Percentiles rank a stretch among this genome's conserved stretches.
phyloP scores from a whole-genome alignment of 2,797 vertebrate species.

The Meriones psammophilus region DNA sequence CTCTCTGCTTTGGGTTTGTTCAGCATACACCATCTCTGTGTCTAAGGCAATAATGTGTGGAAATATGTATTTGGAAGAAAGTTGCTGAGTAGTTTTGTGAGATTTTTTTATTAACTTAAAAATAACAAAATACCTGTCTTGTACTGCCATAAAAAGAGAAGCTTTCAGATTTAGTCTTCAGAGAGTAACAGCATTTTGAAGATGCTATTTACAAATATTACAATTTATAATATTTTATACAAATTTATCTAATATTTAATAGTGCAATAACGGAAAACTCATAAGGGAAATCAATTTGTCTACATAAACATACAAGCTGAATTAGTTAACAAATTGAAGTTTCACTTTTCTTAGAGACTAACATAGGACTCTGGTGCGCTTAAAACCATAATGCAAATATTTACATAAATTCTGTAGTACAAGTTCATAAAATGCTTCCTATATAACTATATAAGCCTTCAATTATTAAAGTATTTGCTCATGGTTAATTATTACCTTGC shows the following conservation, averaged over 20 bases:
- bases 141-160: background rate
- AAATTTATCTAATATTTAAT: background rate
- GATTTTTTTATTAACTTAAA: background rate
- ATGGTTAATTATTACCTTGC: background rate
- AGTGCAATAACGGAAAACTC: background rate
- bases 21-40: background rate
- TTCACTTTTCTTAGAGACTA: background rate
- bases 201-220: background rate
- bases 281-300: background rate
- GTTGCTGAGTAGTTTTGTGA: background rate
- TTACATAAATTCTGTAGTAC: constrained; percentile 7
- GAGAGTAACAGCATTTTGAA: background rate
- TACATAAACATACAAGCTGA: background rate
- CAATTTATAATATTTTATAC: background rate
- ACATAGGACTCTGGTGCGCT: background rate
- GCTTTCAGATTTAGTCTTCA: background rate
- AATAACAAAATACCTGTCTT: background rate
- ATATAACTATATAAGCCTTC: background rate
- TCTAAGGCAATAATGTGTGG: background rate
- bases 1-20: background rate
- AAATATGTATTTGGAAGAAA: background rate
- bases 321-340: constrained; percentile 29
- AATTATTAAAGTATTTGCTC: constrained; percentile 32
- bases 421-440: constrained; percentile 34
- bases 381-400: background rate